These are phyloP conservation scores for Vanessa tameamea DNA, from an alignment of 1,140 invertebrate species.

Conservation along the genomic window DNA sequence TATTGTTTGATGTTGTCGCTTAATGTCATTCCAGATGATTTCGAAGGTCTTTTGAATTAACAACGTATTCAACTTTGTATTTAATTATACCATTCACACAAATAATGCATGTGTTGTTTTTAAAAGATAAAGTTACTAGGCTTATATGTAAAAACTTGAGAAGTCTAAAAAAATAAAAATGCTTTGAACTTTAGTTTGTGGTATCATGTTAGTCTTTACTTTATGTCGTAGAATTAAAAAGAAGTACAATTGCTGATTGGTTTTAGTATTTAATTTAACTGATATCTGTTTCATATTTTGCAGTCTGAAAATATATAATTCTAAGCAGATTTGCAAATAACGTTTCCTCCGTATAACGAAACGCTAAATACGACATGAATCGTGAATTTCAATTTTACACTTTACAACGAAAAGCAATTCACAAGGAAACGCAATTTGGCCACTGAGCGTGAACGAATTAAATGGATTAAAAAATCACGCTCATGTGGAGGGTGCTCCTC, in stretches of 20 bases:
- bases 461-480: slow-evolving; percentile 44
- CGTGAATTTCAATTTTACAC: background rate
- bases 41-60: slow-evolving; percentile 56
- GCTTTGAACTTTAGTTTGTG: too few relatives aligned
- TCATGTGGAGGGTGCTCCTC: slow-evolving; percentile 41
- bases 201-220: too few relatives aligned
- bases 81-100: slow-evolving; percentile 36
- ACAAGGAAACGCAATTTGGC: slow-evolving; percentile 14
- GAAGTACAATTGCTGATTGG: too few relatives aligned
- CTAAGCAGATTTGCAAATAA: too few relatives aligned
- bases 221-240: too few relatives aligned
- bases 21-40: slow-evolving; percentile 60
- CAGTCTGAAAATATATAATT: too few relatives aligned
- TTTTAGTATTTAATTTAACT: too few relatives aligned
- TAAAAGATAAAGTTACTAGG: background rate
- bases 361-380: background rate
- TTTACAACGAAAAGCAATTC: background rate
- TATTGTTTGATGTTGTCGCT: slow-evolving; percentile 79
- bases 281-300: too few relatives aligned
- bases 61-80: slow-evolving; percentile 48
- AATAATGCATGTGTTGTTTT: background rate
- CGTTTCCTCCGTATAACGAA: too few relatives aligned
- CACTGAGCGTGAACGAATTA: slow-evolving; percentile 21
- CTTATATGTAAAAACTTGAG: too few relatives aligned
- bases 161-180: too few relatives aligned